phyloP scores from a whole-genome alignment of 2,888 invertebrate species.

The Trilocha varians region DNA sequence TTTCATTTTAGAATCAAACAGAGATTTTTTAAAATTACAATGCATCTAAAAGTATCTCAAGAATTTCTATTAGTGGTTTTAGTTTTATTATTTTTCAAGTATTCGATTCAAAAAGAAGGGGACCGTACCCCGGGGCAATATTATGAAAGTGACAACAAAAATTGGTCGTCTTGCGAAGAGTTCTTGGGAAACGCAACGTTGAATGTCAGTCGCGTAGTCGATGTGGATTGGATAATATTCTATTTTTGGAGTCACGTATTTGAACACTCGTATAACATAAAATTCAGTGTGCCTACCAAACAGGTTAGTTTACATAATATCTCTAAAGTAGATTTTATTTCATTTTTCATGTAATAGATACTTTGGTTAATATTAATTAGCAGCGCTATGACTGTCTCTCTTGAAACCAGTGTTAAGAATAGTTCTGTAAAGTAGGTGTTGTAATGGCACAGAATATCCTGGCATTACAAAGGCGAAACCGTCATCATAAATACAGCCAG shows the following conservation, averaged over 20 bases:
- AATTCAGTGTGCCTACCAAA: conserved; percentile 29
- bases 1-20: no score
- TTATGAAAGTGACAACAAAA: conserved; percentile 9
- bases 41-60: background rate
- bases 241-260: conserved; percentile 36
- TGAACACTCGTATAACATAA: conserved; percentile 29
- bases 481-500: no score
- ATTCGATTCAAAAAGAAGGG: background rate
- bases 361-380: no score
- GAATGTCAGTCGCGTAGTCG: conserved; percentile 24
- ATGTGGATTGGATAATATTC: conserved; percentile 46
- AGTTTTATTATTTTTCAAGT: background rate
- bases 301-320: conserved; percentile 22
- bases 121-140: background rate
- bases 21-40: no score
- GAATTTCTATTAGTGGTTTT: background rate
- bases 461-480: no score
- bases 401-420: no score
- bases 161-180: conserved; percentile 41
- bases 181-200: conserved; percentile 32
- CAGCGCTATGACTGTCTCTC: no score
- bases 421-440: no score
- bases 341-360: no score
- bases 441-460: no score
- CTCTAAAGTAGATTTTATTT: background rate